A percentile compares a stretch with the other conserved stretches of the same genome.
Conservation (phyloP, 1,140 invertebrate species). For the Drosophila lowei region DNA sequence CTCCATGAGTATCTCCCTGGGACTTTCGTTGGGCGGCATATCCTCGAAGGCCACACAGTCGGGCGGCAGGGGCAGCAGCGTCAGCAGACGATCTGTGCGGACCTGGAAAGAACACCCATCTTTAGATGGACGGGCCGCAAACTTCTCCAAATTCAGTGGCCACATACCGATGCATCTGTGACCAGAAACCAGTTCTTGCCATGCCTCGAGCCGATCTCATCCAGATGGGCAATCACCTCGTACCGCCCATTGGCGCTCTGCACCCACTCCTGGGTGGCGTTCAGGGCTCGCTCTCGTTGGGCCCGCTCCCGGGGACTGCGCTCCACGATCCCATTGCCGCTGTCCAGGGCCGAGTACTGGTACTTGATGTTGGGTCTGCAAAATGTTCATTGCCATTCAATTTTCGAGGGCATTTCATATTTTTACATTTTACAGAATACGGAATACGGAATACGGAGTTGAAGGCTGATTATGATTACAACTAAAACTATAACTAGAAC, state of each 20-base stretch:
- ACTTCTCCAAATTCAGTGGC: neutral
- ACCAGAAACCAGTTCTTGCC: slow-evolving; percentile 96
- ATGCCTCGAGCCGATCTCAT: slow-evolving; percentile 91
- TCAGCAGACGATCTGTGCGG: slow-evolving; percentile 91
- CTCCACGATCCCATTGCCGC: slow-evolving; percentile 85
- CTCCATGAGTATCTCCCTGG: slow-evolving; percentile 87
- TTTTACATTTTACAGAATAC: no score
- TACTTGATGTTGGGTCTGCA: slow-evolving; percentile 84
- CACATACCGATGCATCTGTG: slow-evolving; percentile 85
- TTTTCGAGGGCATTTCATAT: slow-evolving; percentile 29
- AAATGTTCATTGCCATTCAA: slow-evolving; percentile 9
- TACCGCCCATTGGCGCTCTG: slow-evolving; percentile 87
- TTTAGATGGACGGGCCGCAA: neutral
- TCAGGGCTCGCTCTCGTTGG: slow-evolving; percentile 86
- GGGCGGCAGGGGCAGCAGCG: slow-evolving; percentile 87
- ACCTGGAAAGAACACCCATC: slow-evolving; percentile 41
- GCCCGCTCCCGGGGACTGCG: slow-evolving; percentile 87
- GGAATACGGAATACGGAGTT: slow-evolving; percentile 5
- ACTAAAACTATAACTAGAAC: slow-evolving; percentile 37
- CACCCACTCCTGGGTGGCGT: slow-evolving; percentile 87
- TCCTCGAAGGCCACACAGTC: slow-evolving; percentile 84
- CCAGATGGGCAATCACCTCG: slow-evolving; percentile 89
- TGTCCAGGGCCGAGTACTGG: slow-evolving; percentile 88
- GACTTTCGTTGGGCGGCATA: slow-evolving; percentile 84
- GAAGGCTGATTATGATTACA: slow-evolving; percentile 9